Percentiles rank a stretch among this genome's conserved stretches.
Conservation (phyloP, 2,113 vertebrate species). For the Gasterosteus aculeatus region DNA sequence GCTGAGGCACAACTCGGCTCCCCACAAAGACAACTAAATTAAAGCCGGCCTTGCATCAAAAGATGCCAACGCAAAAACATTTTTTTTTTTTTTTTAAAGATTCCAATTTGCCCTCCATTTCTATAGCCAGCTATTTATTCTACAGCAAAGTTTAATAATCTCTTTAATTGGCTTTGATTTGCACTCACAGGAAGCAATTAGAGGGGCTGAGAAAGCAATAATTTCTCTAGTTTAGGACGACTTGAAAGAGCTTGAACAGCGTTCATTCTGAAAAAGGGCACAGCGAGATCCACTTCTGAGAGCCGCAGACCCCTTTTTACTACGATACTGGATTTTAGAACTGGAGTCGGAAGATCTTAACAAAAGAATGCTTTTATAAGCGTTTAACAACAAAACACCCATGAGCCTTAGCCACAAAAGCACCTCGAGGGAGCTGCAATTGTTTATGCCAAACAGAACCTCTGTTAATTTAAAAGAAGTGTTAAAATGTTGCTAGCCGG, state of each 20-base stretch:
- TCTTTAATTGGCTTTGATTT: conserved; percentile 63
- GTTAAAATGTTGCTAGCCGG: not conserved
- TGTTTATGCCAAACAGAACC: not conserved
- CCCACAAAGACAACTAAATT: conserved; percentile 32
- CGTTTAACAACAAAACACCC: conserved; percentile 18
- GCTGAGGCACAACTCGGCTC: conserved; percentile 16
- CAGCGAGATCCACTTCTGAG: conserved; percentile 15
- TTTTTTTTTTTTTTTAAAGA: not conserved
- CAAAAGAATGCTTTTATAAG: conserved; percentile 31
- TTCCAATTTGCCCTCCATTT: conserved; percentile 35
- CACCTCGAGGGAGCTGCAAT: conserved; percentile 1
- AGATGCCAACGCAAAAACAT: conserved; percentile 45
- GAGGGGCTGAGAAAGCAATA: conserved; percentile 34
- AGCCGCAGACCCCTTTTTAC: not conserved
- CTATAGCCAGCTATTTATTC: conserved; percentile 31
- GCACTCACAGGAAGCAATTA: conserved; percentile 64
- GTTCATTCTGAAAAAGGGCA: conserved; percentile 12
- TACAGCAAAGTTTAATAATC: conserved; percentile 59
- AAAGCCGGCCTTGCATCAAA: conserved; percentile 44
- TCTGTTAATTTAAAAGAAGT: not conserved
- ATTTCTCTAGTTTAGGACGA: conserved; percentile 31
- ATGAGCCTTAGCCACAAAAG: conserved; percentile 17
- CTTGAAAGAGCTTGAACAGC: conserved; percentile 34
- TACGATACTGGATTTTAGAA: conserved; percentile 17
- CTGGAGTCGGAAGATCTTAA: conserved; percentile 30